phyloP scores from a whole-genome alignment of 2,113 vertebrate genomes.

The Oreochromis tanganicae region DNA sequence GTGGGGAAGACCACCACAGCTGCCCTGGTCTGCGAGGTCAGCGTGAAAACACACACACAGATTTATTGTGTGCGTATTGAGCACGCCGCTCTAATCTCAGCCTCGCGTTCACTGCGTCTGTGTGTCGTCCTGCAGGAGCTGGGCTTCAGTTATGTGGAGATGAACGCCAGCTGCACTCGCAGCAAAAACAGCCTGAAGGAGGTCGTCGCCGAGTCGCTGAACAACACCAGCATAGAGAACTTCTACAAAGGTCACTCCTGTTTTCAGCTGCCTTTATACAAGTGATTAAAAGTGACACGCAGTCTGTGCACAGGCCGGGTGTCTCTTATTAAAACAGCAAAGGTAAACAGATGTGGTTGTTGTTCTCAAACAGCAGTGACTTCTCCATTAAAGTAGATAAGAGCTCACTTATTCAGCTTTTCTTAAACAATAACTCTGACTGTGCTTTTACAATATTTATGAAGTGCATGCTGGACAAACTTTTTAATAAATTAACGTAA shows the following conservation, averaged over 20 bases:
- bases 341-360: not conserved
- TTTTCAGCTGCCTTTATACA: not conserved
- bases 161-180: conserved; percentile 94
- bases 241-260: conserved; percentile 81
- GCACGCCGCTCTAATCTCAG: not conserved
- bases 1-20: conserved; percentile 98
- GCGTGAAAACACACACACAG: conserved; percentile 25
- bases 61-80: not conserved
- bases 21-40: conserved; percentile 90
- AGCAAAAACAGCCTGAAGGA: conserved; percentile 92
- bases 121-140: conserved; percentile 75
- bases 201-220: conserved; percentile 85
- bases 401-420: not conserved
- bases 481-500: not conserved
- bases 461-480: not conserved
- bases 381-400: not conserved
- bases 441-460: not conserved
- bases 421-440: not conserved
- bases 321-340: not conserved
- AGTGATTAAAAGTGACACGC: not conserved
- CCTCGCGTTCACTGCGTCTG: not conserved
- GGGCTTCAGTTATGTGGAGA: conserved; percentile 91
- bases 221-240: conserved; percentile 93
- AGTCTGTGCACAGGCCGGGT: not conserved
- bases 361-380: not conserved